Conservation (phyloP, 1,140 invertebrate species). For the Brachionus koreanus region DNA sequence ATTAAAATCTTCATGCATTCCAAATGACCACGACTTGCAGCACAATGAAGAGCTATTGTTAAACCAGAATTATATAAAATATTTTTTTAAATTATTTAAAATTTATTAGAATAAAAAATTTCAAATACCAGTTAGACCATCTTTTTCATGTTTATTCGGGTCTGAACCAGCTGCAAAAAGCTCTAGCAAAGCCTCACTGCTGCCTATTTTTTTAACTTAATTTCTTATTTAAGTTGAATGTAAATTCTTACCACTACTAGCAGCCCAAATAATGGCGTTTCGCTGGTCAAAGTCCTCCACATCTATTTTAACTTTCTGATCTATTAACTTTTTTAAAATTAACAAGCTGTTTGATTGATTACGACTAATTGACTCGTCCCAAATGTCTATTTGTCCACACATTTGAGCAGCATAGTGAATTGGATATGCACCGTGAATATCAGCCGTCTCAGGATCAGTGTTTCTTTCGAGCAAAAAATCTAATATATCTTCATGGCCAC, state of each 20-base stretch:
- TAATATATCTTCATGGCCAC: constrained; percentile 60
- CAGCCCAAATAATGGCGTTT: constrained; percentile 90
- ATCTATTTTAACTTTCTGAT: constrained; percentile 73
- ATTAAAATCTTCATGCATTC: constrained; percentile 85
- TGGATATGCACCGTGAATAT: constrained; percentile 87
- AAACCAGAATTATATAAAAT: constrained; percentile 42
- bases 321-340: constrained; percentile 76
- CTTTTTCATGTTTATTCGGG: constrained; percentile 73
- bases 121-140: constrained; percentile 60
- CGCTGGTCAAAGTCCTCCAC: constrained; percentile 82
- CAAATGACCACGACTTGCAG: constrained; percentile 85
- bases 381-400: constrained; percentile 63
- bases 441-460: constrained; percentile 75
- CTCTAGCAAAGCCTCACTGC: constrained; percentile 73
- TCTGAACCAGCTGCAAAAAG: constrained; percentile 77
- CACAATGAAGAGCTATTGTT: constrained; percentile 78
- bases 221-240: background rate
- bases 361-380: constrained; percentile 44
- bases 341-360: constrained; percentile 59
- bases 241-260: constrained; percentile 71
- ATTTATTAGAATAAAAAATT: background rate
- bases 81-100: background rate
- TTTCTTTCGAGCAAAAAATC: constrained; percentile 76
- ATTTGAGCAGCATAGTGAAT: constrained; percentile 95
- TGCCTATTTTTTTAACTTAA: constrained; percentile 35